These are phyloP conservation scores for Julus scandinavius DNA, from an alignment of 2,888 invertebrate species.

Conservation along the genomic window DNA sequence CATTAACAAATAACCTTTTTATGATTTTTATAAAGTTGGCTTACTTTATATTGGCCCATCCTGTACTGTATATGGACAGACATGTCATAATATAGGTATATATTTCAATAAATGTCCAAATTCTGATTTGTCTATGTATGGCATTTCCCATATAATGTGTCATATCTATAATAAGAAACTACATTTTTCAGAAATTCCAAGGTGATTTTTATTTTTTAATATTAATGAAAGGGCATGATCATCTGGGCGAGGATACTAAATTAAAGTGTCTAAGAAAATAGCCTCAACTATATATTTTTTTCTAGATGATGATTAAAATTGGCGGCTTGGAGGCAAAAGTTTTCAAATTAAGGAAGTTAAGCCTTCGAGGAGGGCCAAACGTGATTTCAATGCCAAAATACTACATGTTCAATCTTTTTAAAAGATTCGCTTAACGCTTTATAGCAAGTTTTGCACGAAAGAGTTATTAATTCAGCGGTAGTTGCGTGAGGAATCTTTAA, in stretches of 20 bases:
- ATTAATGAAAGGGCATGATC: not conserved
- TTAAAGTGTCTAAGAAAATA: not conserved
- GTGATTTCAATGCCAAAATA: constrained; percentile 27
- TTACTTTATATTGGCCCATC: too few relatives aligned
- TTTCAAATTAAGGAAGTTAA: constrained; percentile 20
- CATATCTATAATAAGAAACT: too few relatives aligned
- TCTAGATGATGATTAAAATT: not conserved
- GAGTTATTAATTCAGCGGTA: not conserved
- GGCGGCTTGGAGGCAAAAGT: not conserved
- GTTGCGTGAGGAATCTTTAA: constrained; percentile 16
- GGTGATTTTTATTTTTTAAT: not conserved
- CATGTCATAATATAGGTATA: too few relatives aligned
- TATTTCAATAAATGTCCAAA: not conserved
- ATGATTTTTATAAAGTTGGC: too few relatives aligned
- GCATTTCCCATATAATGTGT: not conserved
- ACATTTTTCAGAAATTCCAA: not conserved
- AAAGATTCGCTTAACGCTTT: not conserved
- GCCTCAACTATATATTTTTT: not conserved
- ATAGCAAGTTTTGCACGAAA: not conserved
- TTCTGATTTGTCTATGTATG: not conserved
- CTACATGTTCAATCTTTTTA: not conserved
- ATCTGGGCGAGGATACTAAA: not conserved
- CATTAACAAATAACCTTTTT: too few relatives aligned
- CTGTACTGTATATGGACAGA: too few relatives aligned
- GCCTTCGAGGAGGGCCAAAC: not conserved